phyloP scores from a whole-genome alignment of 2,113 vertebrate genomes.

The Mustela lutreola region DNA sequence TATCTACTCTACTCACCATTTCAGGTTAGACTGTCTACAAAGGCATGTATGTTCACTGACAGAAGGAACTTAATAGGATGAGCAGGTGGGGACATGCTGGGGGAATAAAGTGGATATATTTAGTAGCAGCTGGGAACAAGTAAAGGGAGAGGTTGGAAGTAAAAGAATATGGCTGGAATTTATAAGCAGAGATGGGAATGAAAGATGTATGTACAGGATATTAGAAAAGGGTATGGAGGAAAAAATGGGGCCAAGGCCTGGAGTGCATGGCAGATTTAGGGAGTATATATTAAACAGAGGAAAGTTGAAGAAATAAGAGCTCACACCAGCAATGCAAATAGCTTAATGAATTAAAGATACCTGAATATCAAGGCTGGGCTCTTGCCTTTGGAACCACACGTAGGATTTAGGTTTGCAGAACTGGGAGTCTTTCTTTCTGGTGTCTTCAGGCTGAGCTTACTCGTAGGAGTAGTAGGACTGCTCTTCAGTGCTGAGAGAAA shows the following conservation, averaged over 20 bases:
- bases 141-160: neutral
- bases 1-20: neutral
- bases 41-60: neutral
- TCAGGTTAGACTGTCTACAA: neutral
- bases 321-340: neutral
- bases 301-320: neutral
- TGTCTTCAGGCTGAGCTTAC: constrained; percentile 81
- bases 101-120: neutral
- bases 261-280: neutral
- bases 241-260: neutral
- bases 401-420: constrained; percentile 73
- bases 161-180: neutral
- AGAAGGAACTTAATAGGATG: neutral
- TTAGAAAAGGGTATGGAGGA: neutral
- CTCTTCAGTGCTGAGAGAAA: constrained; percentile 83
- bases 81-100: neutral
- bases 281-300: neutral
- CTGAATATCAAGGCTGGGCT: constrained; percentile 84
- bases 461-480: constrained; percentile 82
- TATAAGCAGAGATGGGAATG: neutral
- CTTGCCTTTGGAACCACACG: constrained; percentile 82
- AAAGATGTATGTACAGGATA: neutral
- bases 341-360: constrained; percentile 78
- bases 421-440: constrained; percentile 76
- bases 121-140: neutral